Evolutionary conservation across 1,140 invertebrate genomes (phyloP), one percentile per base, ranked within the genome.

Genomic region (Atta texana): DNA sequence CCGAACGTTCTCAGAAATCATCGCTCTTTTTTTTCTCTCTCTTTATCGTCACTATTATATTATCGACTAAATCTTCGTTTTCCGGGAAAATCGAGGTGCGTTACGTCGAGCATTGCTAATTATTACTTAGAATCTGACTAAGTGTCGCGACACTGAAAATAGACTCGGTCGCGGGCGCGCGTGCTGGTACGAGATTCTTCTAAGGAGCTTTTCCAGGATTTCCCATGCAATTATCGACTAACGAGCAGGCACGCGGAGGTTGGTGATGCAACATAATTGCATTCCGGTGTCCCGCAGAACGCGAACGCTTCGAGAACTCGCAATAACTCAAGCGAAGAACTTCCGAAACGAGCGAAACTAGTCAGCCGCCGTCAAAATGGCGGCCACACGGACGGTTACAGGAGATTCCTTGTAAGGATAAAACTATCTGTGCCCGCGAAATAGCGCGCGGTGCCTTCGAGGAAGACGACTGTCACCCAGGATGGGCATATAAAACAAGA

Each of bases 261-360:
- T 64, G 77, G 77, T 84, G 80, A 84, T 84, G 80, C 80, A 84
- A 84, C 80, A 75, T 84, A 84, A 84, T 84, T 84, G 80, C 80
- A 84, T 84, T 84, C 80, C 80, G 39, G 5, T 71, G 69, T 44
- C 39, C 39, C 80, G 80, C 80, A 69, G 80, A 84, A 75, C 80
- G 80, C 80, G 80, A 82, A 61, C 80, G 80, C 80, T 84, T 75
- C 80, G 80, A 51, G 80, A 84, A 63, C 55, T 74, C 39, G 80
- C 69, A 61, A 74, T 75, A 84, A 75, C 80, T 84, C 80, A 57
- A 75, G 80, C 44, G 80, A 84, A 75, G 69, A 84, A 84, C 69
- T 84, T 84, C 53, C 68, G 69, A 84, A 84, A 84, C 80, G 80
- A 84, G 80, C 69, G 69, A 84, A 75, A 84, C 80, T 84, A 63